Conservation (phyloP, 2,888 invertebrate species). For the Watsonalla cultraria region DNA sequence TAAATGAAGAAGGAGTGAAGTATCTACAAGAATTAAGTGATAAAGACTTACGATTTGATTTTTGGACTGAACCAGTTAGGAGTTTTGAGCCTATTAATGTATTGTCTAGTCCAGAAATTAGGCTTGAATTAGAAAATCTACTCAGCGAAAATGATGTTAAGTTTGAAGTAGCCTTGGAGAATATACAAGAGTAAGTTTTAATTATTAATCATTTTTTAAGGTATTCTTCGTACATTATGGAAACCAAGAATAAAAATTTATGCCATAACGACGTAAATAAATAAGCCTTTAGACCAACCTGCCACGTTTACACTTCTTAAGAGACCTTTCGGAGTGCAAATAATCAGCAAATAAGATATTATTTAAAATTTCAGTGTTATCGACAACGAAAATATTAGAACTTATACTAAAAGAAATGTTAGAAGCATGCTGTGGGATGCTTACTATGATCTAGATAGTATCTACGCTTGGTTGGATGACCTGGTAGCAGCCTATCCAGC, state of each 20-base stretch:
- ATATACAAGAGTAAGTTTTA: conserved; percentile 72
- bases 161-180: conserved; percentile 56
- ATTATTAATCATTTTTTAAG: conserved; percentile 2
- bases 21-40: conserved; percentile 65
- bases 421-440: conserved; percentile 74
- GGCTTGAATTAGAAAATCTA: conserved; percentile 43
- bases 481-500: conserved; percentile 63
- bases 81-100: conserved; percentile 53
- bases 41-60: conserved; percentile 58
- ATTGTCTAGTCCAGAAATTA: conserved; percentile 59
- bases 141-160: conserved; percentile 51
- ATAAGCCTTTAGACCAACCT: no score
- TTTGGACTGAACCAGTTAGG: conserved; percentile 55
- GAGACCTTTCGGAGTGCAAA: no score
- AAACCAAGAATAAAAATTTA: no score
- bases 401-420: conserved; percentile 36
- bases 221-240: not conserved
- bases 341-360: no score
- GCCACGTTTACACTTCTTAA: no score
- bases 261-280: no score
- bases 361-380: conserved; percentile 59
- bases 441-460: conserved; percentile 80
- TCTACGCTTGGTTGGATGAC: conserved; percentile 78
- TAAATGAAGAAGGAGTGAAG: conserved; percentile 62
- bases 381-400: conserved; percentile 60